phyloP scores from a whole-genome alignment of 2,797 vertebrate genomes.

The Peromyscus attwateri region DNA sequence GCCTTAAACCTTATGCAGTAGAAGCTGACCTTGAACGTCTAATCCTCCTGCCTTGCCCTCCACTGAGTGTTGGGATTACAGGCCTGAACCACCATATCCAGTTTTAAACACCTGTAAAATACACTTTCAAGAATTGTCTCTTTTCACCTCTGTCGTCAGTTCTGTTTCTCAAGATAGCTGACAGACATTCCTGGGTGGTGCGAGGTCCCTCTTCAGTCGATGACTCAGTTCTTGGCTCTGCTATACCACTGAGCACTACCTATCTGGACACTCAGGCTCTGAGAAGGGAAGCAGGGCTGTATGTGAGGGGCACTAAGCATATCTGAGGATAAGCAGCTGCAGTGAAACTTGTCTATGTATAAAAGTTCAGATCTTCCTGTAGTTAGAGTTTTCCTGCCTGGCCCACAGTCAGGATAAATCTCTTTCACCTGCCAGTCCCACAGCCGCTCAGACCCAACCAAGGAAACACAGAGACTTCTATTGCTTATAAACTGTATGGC shows the following conservation, averaged over 20 bases:
- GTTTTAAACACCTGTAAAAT: background rate
- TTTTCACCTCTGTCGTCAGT: background rate
- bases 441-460: no score
- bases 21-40: background rate
- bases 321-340: background rate
- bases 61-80: background rate
- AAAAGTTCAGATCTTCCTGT: background rate
- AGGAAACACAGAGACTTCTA: no score
- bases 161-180: background rate
- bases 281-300: background rate
- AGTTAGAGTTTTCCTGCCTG: no score
- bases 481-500: no score
- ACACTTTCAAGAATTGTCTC: background rate
- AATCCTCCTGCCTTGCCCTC: background rate
- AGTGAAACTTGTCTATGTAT: background rate
- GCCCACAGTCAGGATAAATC: no score
- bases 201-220: background rate
- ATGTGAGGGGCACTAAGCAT: background rate
- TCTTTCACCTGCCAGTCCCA: no score
- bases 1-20: background rate
- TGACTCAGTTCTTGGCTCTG: background rate
- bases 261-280: background rate
- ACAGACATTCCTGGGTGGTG: background rate
- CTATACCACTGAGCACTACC: background rate
- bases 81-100: background rate